Percentiles rank a stretch among this genome's conserved stretches.
Conservation (phyloP, 2,888 invertebrate genomes). For the Meloe dianella region DNA sequence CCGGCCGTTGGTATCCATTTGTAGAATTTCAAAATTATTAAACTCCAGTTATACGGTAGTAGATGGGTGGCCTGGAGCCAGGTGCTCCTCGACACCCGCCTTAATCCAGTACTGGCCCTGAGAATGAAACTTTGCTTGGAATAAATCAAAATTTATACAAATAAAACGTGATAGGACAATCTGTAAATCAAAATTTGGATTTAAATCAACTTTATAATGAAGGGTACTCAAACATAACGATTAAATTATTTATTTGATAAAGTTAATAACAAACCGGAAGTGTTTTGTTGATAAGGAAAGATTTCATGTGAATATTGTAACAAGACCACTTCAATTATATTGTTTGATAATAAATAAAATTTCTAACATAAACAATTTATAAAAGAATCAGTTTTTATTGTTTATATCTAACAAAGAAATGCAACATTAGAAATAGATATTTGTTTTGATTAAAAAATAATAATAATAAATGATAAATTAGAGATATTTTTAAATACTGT, state of each 20-base stretch:
- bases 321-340: background rate
- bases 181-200: background rate
- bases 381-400: background rate
- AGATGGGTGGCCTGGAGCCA: too few species aligned
- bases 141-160: too few species aligned
- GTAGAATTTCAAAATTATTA: too few species aligned
- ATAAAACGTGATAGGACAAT: too few species aligned
- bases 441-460: background rate
- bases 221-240: background rate
- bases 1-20: too few species aligned
- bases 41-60: too few species aligned
- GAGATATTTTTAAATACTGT: constrained; percentile 15
- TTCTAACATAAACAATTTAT: too few species aligned
- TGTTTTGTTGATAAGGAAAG: background rate
- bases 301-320: background rate
- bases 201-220: background rate
- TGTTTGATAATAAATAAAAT: too few species aligned
- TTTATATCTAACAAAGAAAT: background rate
- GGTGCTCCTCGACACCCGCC: too few species aligned
- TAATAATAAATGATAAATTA: background rate
- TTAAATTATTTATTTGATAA: background rate
- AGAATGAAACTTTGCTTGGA: too few species aligned
- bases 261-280: background rate
- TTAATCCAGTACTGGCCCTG: too few species aligned
- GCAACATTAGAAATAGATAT: constrained; percentile 5